Evolutionary conservation across 37 sponge, comb jelly and placozoan genomes (phyloP), one percentile per base, ranked within the genome.

Genomic region (Hormiphora californensis): DNA sequence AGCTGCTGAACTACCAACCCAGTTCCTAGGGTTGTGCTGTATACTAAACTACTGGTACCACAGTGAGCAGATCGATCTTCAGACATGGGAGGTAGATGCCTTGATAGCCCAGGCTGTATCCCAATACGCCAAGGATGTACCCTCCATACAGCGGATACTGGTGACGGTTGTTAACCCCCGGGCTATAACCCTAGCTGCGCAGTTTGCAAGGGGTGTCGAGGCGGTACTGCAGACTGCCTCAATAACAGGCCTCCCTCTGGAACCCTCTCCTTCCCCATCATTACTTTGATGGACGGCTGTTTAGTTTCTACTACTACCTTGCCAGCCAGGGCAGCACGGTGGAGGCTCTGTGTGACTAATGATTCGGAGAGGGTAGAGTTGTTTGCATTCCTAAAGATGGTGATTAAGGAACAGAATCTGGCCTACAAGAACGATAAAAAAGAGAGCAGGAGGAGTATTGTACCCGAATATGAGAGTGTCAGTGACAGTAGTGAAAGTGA

Each of bases 351-450:
- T 73, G 81, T 73, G 81, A 73, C 23, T n/a, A 46, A 73, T 5
- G 12, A 27, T 5, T 46, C 81, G 23, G 81, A 73, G 1, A 73
- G 81, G 43, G 44, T 73, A 28, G 81, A 73, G 23, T 43, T 73
- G 81, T 73, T 73, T 28, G 43, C 40, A 1, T 73, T 73, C 25
- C 81, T 73, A 46, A 73, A 27, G 81, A 73, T 73, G 81, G 81
- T 73, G 27, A 22, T 73, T 11, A 43, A 73, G 46, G 40, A 43
- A 21, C 28, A 40, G 27, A 73, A 33, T 15, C n/a, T 73, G 44
- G 35, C 35, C 38, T n/a, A n/a, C n/a, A n/a, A n/a, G n/a, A 73
- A 43, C 44, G 81, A 73, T 27, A 46, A 73, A 7, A 36, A 73
- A 19, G 81, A 39, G 23, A 30, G 35, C 7, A 33, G 4, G 32